These are phyloP conservation scores for Cephus cinctus DNA, from an alignment of 1,140 invertebrate species.

Conservation along the genomic window DNA sequence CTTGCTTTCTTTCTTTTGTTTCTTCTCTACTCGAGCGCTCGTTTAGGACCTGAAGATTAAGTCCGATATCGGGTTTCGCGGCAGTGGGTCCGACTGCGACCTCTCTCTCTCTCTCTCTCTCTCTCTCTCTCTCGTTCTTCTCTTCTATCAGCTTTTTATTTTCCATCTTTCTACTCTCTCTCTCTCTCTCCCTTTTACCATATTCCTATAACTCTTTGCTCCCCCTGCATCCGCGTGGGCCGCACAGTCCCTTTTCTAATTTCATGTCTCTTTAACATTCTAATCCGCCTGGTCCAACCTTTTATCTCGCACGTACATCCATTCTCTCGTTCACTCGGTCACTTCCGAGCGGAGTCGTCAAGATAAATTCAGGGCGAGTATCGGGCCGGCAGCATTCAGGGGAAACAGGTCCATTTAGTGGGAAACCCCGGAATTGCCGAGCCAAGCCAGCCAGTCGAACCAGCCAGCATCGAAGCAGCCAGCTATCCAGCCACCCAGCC, in stretches of 20 bases:
- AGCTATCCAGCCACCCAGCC: not conserved
- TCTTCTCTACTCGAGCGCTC: slow-evolving; percentile 16
- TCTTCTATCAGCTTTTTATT: too few species aligned
- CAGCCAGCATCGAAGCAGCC: too few species aligned
- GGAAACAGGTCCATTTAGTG: not conserved
- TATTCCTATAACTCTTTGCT: too few species aligned
- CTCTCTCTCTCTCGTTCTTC: too few species aligned
- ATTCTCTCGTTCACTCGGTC: slow-evolving; percentile 7
- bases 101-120: slow-evolving; percentile 40
- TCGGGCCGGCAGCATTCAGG: too few species aligned
- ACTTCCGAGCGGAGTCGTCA: not conserved
- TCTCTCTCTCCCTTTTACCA: too few species aligned
- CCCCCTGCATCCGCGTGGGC: too few species aligned
- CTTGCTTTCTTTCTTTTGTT: slow-evolving; percentile 24
- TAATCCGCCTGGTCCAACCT: slow-evolving; percentile 49
- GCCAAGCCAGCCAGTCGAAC: too few species aligned
- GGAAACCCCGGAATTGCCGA: not conserved
- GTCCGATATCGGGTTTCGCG: slow-evolving; percentile 48
- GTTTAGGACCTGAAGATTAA: slow-evolving; percentile 44
- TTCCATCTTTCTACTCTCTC: too few species aligned
- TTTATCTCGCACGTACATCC: slow-evolving; percentile 33
- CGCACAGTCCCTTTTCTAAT: too few species aligned
- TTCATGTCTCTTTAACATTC: slow-evolving; percentile 53
- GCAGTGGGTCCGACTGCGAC: slow-evolving; percentile 19
- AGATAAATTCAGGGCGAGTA: slow-evolving; percentile 1